Evolutionary conservation across 2,113 vertebrate species (phyloP), one percentile per base, ranked within the genome.

Genomic region (Cheilinus undulatus): DNA sequence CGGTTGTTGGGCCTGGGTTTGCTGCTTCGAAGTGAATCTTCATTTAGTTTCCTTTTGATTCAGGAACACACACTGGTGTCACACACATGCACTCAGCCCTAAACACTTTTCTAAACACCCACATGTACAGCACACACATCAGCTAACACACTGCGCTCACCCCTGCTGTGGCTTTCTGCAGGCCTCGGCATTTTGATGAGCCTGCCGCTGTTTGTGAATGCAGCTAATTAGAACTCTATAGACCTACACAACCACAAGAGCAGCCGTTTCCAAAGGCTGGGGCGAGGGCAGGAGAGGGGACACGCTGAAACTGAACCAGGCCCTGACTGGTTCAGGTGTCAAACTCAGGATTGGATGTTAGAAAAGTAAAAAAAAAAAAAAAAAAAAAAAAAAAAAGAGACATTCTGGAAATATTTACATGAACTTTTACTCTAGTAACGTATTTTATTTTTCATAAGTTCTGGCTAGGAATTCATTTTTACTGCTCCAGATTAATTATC

Each of bases 111-210:
- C 49, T 43, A 58, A 78, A 75, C 57, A 69, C 64, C 19, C 56
- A 57, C 77, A 36, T 69, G 38, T 43, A 84, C 69, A 32, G 13
- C 27, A 66, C 43, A 57, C 52, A 28, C 45, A 38, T 34, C 28
- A 63, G 24, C 24, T 10, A 53, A 57, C 75, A 22, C 40, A 13
- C 66, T 66, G 57, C 38, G 54, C 77, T 82, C 83, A 83, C 88
- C 85, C 88, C 90, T 85, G 90, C 90, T 91, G 90, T 85, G 88
- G 79, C 84, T 84, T 89, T 89, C 88, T 88, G 81, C 88, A 85
- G 88, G 88, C 86, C 86, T 89, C 70, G 70, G 88, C 81, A 85
- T 88, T 85, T 84, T 89, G 86, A 91, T 89, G 86, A 91, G 88
- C 83, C 80, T 19, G 61, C 42, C 73, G 74, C 86, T 86, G 88